Evolutionary conservation across 2,888 invertebrate genomes (phyloP).

Genomic region (Apocheima hispidaria): DNA sequence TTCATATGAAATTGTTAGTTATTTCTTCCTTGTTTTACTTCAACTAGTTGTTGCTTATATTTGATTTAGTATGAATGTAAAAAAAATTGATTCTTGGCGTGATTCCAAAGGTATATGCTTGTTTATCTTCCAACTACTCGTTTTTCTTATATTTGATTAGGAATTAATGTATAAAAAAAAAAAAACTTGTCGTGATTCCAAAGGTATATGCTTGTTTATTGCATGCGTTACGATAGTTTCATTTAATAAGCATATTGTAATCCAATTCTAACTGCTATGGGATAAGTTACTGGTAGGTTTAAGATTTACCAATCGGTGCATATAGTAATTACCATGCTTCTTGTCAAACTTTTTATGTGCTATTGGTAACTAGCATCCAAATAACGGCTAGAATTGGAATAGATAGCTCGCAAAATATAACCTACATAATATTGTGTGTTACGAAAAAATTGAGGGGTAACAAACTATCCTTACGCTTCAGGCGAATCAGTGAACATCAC

Average conservation of each 20-base stretch:
- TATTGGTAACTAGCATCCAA: not conserved
- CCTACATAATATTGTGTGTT: too few relatives aligned
- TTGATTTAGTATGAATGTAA: not conserved
- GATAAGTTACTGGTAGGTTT: conserved; percentile 20
- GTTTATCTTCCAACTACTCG: too few relatives aligned
- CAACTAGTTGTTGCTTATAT: not conserved
- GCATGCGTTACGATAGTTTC: not conserved
- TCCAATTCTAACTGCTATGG: conserved; percentile 4
- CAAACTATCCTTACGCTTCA: too few relatives aligned
- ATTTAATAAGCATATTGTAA: not conserved
- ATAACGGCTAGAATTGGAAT: conserved; percentile 5
- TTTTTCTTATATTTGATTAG: too few relatives aligned
- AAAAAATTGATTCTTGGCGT: too few relatives aligned
- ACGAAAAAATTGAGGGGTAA: too few relatives aligned
- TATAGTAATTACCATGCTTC: conserved; percentile 1
- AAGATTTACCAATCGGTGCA: not conserved
- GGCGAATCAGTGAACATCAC: too few relatives aligned
- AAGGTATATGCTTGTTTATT: conserved; percentile 1
- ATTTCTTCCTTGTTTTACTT: not conserved
- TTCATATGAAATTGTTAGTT: not conserved
- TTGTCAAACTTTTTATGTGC: not conserved
- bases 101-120: not conserved
- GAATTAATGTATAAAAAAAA: too few relatives aligned
- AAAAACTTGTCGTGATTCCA: not conserved
- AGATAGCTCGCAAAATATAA: conserved; percentile 17